Evolutionary conservation across 2,888 invertebrate species (phyloP).

Genomic region (Microchrysa polita): DNA sequence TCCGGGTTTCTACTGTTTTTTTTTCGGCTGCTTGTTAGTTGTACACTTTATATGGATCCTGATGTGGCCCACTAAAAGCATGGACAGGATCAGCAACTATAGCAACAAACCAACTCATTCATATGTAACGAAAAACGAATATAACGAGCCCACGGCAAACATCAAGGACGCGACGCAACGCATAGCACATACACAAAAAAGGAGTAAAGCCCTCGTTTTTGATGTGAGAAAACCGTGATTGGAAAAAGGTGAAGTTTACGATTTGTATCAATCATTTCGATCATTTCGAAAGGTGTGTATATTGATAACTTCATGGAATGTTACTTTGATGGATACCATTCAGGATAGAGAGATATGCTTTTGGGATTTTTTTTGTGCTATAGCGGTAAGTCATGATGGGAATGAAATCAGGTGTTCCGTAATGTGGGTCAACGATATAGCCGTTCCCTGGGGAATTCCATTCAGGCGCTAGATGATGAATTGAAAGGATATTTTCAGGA

Average conservation of each 20-base stretch:
- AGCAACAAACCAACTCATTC: constrained; percentile 24
- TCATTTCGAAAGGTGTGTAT: constrained; percentile 43
- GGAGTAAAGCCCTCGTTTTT: constrained; percentile 22
- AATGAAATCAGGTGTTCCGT: constrained; percentile 28
- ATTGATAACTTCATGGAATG: constrained; percentile 41
- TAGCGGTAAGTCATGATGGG: constrained; percentile 40
- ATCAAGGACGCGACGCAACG: neutral
- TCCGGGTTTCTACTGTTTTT: constrained; percentile 23
- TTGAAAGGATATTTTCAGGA: no score
- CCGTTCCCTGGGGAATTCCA: no score
- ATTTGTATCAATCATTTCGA: constrained; percentile 44
- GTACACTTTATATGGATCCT: no score
- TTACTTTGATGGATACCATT: constrained; percentile 32
- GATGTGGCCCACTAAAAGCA: constrained; percentile 16
- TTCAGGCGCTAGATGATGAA: no score
- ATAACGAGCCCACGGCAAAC: constrained; percentile 11
- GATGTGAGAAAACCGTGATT: constrained; percentile 40
- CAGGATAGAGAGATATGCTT: neutral
- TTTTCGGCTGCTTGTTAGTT: no score
- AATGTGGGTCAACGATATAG: neutral
- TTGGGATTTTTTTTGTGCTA: neutral
- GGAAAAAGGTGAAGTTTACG: constrained; percentile 37
- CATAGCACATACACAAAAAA: no score
- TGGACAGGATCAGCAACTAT: no score
- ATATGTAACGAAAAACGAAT: constrained; percentile 38